Evolutionary conservation across 2,797 vertebrate genomes (phyloP).

Genomic region (Rhabdophis nuchalis): DNA sequence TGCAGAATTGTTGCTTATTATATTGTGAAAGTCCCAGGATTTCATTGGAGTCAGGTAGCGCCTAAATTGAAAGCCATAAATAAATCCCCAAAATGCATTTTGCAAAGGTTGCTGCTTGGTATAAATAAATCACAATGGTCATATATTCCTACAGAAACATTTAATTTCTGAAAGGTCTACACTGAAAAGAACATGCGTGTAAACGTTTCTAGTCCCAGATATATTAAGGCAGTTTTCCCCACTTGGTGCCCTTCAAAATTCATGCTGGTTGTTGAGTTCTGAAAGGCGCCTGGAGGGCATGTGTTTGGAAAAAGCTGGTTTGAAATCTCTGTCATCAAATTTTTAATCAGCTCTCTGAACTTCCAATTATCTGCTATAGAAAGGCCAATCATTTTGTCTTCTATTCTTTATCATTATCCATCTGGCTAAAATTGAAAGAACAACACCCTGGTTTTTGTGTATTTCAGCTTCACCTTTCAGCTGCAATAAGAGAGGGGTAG

Average conservation of each 20-base stretch:
- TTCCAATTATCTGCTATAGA: not conserved
- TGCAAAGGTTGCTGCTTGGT: not conserved
- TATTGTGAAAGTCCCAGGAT: not conserved
- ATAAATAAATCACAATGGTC: not conserved
- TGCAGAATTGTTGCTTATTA: not conserved
- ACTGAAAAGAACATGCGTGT: not conserved
- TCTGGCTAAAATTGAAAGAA: not conserved
- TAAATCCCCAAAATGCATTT: not conserved
- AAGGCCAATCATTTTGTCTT: not conserved
- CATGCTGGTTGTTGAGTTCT: not conserved
- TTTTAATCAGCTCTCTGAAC: not conserved
- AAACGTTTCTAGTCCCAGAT: not conserved
- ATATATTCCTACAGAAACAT: not conserved
- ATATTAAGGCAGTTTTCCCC: not conserved
- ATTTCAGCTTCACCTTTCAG: not conserved
- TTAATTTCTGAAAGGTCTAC: not conserved
- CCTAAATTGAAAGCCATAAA: not conserved
- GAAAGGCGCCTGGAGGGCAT: not conserved
- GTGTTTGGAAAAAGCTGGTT: not conserved
- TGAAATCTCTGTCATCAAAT: not conserved
- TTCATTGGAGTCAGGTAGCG: not conserved
- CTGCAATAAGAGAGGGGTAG: not conserved
- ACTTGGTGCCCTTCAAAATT: not conserved
- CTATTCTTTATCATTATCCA: not conserved
- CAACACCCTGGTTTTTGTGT: not conserved